Percentiles rank a stretch among this genome's conserved stretches.
Conservation (phyloP, 2,888 invertebrate genomes). For the Galeopsomyia nigrocyanea region DNA sequence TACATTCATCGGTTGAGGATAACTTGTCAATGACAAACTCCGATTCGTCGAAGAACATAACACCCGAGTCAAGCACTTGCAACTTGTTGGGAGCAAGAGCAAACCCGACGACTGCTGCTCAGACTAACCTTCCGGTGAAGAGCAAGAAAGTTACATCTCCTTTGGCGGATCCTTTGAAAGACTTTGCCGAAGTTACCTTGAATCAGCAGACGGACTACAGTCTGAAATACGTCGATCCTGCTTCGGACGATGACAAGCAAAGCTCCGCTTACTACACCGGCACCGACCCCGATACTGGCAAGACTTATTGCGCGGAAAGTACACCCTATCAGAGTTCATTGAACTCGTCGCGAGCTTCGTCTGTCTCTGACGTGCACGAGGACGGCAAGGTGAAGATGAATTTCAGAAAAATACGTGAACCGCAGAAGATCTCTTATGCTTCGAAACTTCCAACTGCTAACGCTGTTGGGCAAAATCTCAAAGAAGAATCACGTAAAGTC, state of each 20-base stretch:
- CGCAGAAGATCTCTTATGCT: conserved; percentile 13
- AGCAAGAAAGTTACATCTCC: conserved; percentile 50
- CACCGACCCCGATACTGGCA: conserved; percentile 67
- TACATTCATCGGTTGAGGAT: conserved; percentile 61
- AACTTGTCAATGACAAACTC: conserved; percentile 49
- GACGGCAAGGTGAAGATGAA: conserved; percentile 53
- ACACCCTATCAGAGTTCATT: conserved; percentile 80
- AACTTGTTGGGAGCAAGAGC: conserved; percentile 13
- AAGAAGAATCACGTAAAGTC: background rate
- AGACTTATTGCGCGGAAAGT: conserved; percentile 92
- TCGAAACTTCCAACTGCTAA: conserved; percentile 14
- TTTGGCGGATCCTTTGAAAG: conserved; percentile 54
- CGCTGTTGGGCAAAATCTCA: conserved; percentile 8
- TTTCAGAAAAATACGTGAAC: conserved; percentile 46
- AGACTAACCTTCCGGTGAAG: conserved; percentile 46
- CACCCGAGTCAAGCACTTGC: conserved; percentile 22
- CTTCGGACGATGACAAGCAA: conserved; percentile 72
- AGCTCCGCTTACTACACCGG: conserved; percentile 57
- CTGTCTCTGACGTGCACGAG: conserved; percentile 84
- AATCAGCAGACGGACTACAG: conserved; percentile 90
- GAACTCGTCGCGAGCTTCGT: conserved; percentile 86
- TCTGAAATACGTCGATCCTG: conserved; percentile 86
- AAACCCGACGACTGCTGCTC: conserved; percentile 16
- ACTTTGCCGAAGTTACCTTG: conserved; percentile 62
- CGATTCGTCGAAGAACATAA: conserved; percentile 17